Evolutionary conservation across 2,797 vertebrate genomes (phyloP), one percentile per base, ranked within the genome.

Genomic region (Anabas testudineus): DNA sequence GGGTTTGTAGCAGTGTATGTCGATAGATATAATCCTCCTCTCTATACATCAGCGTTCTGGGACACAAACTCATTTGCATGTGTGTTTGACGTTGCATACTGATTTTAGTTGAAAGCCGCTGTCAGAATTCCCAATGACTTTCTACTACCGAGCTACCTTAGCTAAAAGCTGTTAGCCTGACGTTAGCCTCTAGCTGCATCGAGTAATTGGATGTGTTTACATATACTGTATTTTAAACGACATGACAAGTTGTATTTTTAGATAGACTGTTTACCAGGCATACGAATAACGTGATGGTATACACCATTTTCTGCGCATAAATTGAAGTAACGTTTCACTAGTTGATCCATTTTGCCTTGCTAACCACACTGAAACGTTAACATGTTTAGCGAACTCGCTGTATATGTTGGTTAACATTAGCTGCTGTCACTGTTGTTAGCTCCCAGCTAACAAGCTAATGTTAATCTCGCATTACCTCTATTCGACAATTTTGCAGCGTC

Each of bases 91-190:
- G 67, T 42, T 19, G 49, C 61, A 21, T 24, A 10, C 18, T 55
- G 74, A 47, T 70, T 51, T 71, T 37, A 67, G 53, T 12, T 64
- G 61, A 59, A 81, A 76, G 71, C 82, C 54, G 80, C 85, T 88
- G 90, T 90, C 88, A 89, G 52, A 84, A 71, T 80, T 79, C 75
- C 45, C 66, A 53, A 2, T 61, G 76, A 81, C 58, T 82, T 58
- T 71, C 67, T 34, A 1, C 10, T 69, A 10, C 32, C 9, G 49
- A 45, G 74, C 59, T 76, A n/a, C n/a, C n/a, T n/a, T n/a, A 74
- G 78, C 81, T 46, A 30, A 48, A 14, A 55, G 36, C 71, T 9
- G 32, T 22, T 81, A 86, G 78, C 74, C 24, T 3, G 10, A 2
- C 51, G 34, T 36, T 84, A 89, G 85, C 84, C 19, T 42, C 15